Percentiles rank a stretch among this genome's conserved stretches.
Evolutionary conservation across 37 sponge, comb jelly and placozoan species (phyloP).

Genomic region (Haliclona indistincta): DNA sequence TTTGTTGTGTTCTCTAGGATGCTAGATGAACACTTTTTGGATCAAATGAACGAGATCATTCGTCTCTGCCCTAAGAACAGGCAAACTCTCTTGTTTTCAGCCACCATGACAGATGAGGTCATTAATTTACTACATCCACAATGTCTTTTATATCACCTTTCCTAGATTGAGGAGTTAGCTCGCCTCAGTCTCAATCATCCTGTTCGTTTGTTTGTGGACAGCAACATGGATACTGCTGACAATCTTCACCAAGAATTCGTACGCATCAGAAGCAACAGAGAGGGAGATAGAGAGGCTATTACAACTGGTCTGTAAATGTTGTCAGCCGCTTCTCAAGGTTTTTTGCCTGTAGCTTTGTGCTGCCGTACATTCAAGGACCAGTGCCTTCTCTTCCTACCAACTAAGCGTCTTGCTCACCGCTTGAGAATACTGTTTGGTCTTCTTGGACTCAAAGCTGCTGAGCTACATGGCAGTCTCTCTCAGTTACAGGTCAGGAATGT

Average conservation of each 20-base stretch:
- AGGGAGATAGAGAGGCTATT: slow-evolving; percentile 83
- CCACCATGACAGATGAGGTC: slow-evolving; percentile 99
- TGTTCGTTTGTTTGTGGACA: slow-evolving; percentile 92
- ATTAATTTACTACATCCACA: background rate
- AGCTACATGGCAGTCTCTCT: slow-evolving; percentile 95
- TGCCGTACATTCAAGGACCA: slow-evolving; percentile 87
- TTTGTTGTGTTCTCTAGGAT: slow-evolving; percentile 55
- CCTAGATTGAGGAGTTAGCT: slow-evolving; percentile 91
- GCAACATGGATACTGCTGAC: slow-evolving; percentile 92
- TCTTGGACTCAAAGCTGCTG: slow-evolving; percentile 78
- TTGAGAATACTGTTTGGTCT: slow-evolving; percentile 87
- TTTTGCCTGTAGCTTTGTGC: slow-evolving; percentile 71
- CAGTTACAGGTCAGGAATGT: slow-evolving; percentile 70
- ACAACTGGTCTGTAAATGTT: slow-evolving; percentile 47
- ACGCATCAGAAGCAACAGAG: slow-evolving; percentile 71
- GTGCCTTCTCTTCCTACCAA: slow-evolving; percentile 89
- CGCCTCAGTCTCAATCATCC: slow-evolving; percentile 89
- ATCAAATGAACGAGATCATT: slow-evolving; percentile 95
- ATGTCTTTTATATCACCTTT: background rate
- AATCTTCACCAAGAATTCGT: slow-evolving; percentile 97
- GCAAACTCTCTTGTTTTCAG: slow-evolving; percentile 99
- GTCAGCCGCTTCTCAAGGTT: background rate
- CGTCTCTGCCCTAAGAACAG: slow-evolving; percentile 77
- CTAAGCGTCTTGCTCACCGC: slow-evolving; percentile 86
- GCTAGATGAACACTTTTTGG: slow-evolving; percentile 96